A percentile compares a stretch with the other conserved stretches of the same genome.
Conservation (phyloP, 2,797 vertebrate species). For the Erpetoichthys calabaricus region DNA sequence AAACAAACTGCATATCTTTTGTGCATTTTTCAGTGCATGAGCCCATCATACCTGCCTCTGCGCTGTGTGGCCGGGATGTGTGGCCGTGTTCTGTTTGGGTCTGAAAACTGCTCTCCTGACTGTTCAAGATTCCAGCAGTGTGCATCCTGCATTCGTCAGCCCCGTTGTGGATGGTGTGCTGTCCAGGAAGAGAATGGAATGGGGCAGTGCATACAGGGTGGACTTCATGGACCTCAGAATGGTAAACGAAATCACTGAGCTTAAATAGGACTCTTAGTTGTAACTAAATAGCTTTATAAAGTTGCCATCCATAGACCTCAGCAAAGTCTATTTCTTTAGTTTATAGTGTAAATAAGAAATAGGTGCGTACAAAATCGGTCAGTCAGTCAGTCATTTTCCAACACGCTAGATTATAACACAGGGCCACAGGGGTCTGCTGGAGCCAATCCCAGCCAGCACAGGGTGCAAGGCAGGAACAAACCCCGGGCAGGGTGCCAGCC, state of each 20-base stretch:
- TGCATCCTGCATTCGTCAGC: conserved; percentile 69
- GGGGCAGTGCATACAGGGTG: conserved; percentile 72
- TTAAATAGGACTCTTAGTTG: too few species aligned
- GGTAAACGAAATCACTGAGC: conserved; percentile 16
- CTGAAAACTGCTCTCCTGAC: conserved; percentile 70
- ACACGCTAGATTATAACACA: too few species aligned
- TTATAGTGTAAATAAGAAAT: too few species aligned
- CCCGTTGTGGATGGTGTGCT: conserved; percentile 84
- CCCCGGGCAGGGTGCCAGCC: too few species aligned
- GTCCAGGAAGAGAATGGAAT: conserved; percentile 59
- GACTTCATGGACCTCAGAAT: conserved; percentile 53
- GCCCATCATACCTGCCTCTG: conserved; percentile 71
- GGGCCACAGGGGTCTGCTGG: too few species aligned
- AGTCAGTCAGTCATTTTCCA: too few species aligned
- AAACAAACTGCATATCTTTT: too few species aligned
- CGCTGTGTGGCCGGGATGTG: conserved; percentile 79
- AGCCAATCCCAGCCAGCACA: too few species aligned
- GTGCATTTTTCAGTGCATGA: conserved; percentile 59
- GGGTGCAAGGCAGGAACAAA: too few species aligned
- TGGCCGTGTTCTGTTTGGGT: conserved; percentile 64
- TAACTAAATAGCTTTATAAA: too few species aligned
- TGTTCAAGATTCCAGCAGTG: conserved; percentile 75
- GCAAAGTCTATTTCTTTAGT: background rate
- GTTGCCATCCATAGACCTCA: conserved; percentile 4
- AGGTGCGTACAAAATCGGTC: too few species aligned